Percentiles rank a stretch among this genome's conserved stretches.
Evolutionary conservation across 2,888 invertebrate species (phyloP).

Genomic region (Diaprepes abbreviatus): DNA sequence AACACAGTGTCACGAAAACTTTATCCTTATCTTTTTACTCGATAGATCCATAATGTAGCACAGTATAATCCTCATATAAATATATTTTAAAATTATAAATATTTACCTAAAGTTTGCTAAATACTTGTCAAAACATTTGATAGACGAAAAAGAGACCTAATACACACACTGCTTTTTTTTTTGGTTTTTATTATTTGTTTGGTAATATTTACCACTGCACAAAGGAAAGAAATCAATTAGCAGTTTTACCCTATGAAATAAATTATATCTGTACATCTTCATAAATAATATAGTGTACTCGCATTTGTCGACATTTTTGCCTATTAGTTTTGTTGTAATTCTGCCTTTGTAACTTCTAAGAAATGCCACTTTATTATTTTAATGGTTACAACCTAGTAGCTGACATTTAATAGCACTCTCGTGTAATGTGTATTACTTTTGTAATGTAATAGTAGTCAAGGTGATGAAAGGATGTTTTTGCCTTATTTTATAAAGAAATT

Average conservation of each 20-base stretch:
- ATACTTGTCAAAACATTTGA: too few relatives aligned
- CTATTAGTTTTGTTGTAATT: conserved; percentile 31
- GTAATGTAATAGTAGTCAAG: conserved; percentile 24
- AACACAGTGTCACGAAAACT: too few relatives aligned
- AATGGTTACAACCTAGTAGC: conserved; percentile 29
- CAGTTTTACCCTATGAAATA: not conserved
- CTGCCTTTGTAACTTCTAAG: conserved; percentile 30
- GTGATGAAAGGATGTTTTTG: conserved; percentile 14
- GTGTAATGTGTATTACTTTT: conserved; percentile 19
- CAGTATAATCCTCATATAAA: too few relatives aligned
- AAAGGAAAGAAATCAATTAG: conserved; percentile 1
- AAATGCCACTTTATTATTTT: conserved; percentile 29
- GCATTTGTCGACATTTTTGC: conserved; percentile 33
- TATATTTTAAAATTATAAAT: too few relatives aligned
- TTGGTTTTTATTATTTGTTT: too few relatives aligned
- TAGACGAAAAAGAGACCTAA: too few relatives aligned
- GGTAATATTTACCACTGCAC: not conserved
- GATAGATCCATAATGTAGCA: too few relatives aligned
- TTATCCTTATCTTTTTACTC: too few relatives aligned
- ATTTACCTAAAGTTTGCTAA: too few relatives aligned
- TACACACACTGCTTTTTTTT: too few relatives aligned
- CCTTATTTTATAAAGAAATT: conserved; percentile 62
- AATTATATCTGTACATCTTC: conserved; percentile 19
- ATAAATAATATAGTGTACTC: conserved; percentile 25
- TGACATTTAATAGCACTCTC: conserved; percentile 25